phyloP scores from a whole-genome alignment of 2,888 invertebrate species.

The Dioctria rufipes region DNA sequence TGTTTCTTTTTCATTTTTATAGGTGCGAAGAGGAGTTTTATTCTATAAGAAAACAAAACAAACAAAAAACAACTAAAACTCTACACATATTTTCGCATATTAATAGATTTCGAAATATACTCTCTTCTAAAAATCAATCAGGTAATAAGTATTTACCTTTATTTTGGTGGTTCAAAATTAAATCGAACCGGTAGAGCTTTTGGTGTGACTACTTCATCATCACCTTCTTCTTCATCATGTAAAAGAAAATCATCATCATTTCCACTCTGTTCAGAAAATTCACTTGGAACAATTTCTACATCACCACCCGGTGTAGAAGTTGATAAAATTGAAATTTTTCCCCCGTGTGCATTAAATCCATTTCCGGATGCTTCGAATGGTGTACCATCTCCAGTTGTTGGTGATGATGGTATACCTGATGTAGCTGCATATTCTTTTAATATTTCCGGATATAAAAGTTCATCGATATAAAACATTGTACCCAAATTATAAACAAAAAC shows the following conservation, averaged over 20 bases:
- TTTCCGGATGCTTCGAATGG: conserved; percentile 59
- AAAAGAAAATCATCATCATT: conserved; percentile 59
- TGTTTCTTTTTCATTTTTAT: conserved; percentile 8
- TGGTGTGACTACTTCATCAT: conserved; percentile 70
- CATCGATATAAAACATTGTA: conserved; percentile 77
- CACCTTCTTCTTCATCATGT: conserved; percentile 50
- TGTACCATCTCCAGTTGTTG: conserved; percentile 60
- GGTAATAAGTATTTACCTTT: conserved; percentile 55
- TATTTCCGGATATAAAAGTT: conserved; percentile 73
- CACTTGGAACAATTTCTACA: conserved; percentile 70
- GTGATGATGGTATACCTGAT: conserved; percentile 59
- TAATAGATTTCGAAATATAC: too few species aligned
- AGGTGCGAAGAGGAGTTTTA: conserved; percentile 9
- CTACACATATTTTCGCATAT: too few species aligned
- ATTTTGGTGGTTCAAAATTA: conserved; percentile 68
- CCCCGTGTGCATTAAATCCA: conserved; percentile 53
- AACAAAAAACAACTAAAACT: too few species aligned
- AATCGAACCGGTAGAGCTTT: conserved; percentile 71
- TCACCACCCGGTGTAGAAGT: conserved; percentile 64
- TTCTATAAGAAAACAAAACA: conserved; percentile 16
- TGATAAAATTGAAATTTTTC: conserved; percentile 56
- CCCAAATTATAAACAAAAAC: conserved; percentile 78
- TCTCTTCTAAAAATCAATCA: background rate
- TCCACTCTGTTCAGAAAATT: conserved; percentile 68
- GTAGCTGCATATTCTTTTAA: conserved; percentile 67